Evolutionary conservation across 2,797 vertebrate species (phyloP).

Genomic region (Zalophus californianus): DNA sequence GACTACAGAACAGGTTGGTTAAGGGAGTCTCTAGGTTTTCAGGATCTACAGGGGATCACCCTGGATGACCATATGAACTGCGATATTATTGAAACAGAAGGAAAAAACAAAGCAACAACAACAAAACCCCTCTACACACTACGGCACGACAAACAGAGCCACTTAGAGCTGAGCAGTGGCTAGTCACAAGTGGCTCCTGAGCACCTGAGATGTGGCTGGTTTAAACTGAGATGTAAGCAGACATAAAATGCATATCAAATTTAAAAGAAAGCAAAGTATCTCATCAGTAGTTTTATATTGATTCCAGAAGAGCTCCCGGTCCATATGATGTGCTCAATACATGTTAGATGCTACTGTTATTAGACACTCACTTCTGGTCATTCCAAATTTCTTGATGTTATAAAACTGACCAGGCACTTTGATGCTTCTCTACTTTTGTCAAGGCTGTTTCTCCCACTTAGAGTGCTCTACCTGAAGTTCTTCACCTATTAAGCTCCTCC

Average conservation of each 20-base stretch:
- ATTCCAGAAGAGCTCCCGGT: background rate
- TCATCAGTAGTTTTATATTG: background rate
- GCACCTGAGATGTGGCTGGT: background rate
- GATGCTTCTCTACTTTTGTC: background rate
- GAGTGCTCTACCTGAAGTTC: background rate
- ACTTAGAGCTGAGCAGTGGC: background rate
- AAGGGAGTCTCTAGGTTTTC: conserved; percentile 10
- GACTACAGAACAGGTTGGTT: background rate
- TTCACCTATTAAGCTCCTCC: conserved; percentile 14
- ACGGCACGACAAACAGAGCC: background rate
- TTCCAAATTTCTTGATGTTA: conserved; percentile 5
- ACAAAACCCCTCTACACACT: background rate
- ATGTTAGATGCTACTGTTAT: background rate
- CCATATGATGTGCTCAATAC: background rate
- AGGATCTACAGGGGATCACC: background rate
- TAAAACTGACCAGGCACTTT: background rate
- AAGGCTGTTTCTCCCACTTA: background rate
- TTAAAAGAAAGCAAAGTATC: conserved; percentile 6
- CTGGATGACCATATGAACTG: background rate
- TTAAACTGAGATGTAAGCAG: conserved; percentile 10
- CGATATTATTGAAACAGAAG: conserved; percentile 1
- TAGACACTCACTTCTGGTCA: background rate
- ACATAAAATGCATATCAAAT: background rate
- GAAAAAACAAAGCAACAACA: background rate
- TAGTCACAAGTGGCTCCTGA: background rate